Percentiles rank a stretch among this genome's conserved stretches.
phyloP scores from a whole-genome alignment of 1,140 invertebrate species.

The Panagrolaimus sp. region DNA sequence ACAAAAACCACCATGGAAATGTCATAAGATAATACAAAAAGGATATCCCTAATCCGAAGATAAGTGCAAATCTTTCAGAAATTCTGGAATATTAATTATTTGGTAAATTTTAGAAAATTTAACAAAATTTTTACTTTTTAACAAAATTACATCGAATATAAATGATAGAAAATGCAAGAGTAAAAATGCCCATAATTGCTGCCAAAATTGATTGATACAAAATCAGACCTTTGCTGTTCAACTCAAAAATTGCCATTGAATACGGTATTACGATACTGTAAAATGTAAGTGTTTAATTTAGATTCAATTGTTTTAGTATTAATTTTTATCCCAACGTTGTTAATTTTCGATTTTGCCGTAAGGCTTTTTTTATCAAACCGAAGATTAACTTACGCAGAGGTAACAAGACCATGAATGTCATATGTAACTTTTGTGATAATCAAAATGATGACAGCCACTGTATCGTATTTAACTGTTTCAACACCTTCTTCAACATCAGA shows the following conservation, averaged over 20 bases:
- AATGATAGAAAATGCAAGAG: neutral
- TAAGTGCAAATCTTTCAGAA: neutral
- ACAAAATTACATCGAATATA: neutral
- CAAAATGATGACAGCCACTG: neutral
- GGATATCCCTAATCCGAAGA: neutral
- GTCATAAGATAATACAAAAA: neutral
- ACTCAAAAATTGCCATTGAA: too few species aligned
- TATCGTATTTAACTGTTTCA: neutral
- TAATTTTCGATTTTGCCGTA: neutral
- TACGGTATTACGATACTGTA: too few species aligned
- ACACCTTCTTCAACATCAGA: neutral
- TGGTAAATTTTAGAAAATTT: neutral
- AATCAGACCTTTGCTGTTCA: too few species aligned
- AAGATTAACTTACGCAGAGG: neutral
- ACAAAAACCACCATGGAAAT: conserved; percentile 6
- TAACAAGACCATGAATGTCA: neutral
- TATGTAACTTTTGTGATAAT: neutral
- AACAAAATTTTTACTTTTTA: neutral
- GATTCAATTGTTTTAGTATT: neutral
- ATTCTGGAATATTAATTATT: neutral
- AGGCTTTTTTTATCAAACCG: neutral
- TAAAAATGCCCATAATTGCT: neutral
- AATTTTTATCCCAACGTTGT: neutral
- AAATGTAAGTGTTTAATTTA: neutral
- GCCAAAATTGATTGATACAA: too few species aligned